These are phyloP conservation scores for Neoitamus cyanurus DNA, from an alignment of 2,888 invertebrate species.

Conservation along the genomic window DNA sequence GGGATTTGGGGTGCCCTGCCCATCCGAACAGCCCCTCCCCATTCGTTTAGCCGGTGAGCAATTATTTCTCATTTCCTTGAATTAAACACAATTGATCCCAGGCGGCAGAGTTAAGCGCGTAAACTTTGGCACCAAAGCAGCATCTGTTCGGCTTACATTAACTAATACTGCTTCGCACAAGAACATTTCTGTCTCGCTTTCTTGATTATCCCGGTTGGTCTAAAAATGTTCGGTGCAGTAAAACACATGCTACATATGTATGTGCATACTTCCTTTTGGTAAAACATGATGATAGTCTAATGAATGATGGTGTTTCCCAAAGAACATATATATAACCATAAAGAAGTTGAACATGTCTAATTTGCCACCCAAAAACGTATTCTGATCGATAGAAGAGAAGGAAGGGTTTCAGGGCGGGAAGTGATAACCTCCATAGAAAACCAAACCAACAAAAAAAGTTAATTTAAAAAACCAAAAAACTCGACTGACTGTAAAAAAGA, in stretches of 20 bases:
- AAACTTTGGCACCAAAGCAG: neutral
- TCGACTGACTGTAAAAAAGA: too few species aligned
- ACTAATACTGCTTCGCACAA: neutral
- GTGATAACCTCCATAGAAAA: too few species aligned
- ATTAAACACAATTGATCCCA: constrained; percentile 19
- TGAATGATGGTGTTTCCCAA: too few species aligned
- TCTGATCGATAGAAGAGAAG: too few species aligned
- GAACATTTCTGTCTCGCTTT: neutral
- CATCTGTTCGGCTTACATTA: neutral
- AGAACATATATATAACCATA: too few species aligned
- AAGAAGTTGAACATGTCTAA: too few species aligned
- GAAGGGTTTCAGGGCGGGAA: too few species aligned
- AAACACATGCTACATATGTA: neutral
- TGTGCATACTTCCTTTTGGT: neutral
- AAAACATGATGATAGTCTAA: neutral
- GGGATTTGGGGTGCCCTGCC: neutral
- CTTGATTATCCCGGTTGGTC: neutral
- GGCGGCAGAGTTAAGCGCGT: neutral
- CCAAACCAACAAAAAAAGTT: too few species aligned
- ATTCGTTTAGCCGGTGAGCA: neutral
- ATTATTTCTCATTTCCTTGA: constrained; percentile 26
- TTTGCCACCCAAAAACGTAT: too few species aligned
- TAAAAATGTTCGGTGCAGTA: neutral
- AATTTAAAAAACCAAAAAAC: too few species aligned
- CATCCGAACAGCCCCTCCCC: neutral